Evolutionary conservation across 2,888 invertebrate genomes (phyloP), one percentile per base, ranked within the genome.

Genomic region (Clitarchus hookeri): DNA sequence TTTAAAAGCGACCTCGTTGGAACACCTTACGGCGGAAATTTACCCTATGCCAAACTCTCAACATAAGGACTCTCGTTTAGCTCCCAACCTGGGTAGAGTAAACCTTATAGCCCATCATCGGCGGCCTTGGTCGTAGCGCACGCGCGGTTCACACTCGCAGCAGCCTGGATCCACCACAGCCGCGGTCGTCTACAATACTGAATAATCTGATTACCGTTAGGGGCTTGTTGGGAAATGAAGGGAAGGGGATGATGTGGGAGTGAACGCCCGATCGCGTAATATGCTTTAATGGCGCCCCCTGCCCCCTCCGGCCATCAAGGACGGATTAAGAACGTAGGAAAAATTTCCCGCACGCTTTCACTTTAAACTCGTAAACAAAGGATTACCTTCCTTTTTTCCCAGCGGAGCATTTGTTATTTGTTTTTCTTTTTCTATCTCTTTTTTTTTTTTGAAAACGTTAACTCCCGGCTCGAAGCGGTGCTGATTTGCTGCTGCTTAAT

Each of bases 361-460:
- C 65, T 65, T 65, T 65, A 65, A 65, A 65, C 65, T 65, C 23
- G 65, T 65, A 65, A 65, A 65, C 65, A 65, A 65, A 65, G 65
- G 65, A 65, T 65, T 65, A 65, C 65, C 65, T 19, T 8, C 2
- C n/a, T 23, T 8, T 8, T 65, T 65, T 19, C n/a, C 8, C 19
- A 6, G 8, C 65, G 8, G 23, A 12, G 19, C 65, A 23, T 65
- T 16, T n/a, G 1, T 2, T 48, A 36, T 48, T 48, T 16, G 2
- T 48, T 8, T 65, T n/a, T 23, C 19, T 23, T 19, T 65, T n/a
- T n/a, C n/a, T n/a, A n/a, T n/a, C n/a, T n/a, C n/a, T n/a, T n/a
- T n/a, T n/a, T n/a, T n/a, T 65, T 8, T 65, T 65, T 65, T 65
- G 6, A 23, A 12, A 65, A 65, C 65, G 19, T 6, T 65, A 65